phyloP scores from a whole-genome alignment of 2,113 vertebrate genomes.

The Leptobrachium leishanense region DNA sequence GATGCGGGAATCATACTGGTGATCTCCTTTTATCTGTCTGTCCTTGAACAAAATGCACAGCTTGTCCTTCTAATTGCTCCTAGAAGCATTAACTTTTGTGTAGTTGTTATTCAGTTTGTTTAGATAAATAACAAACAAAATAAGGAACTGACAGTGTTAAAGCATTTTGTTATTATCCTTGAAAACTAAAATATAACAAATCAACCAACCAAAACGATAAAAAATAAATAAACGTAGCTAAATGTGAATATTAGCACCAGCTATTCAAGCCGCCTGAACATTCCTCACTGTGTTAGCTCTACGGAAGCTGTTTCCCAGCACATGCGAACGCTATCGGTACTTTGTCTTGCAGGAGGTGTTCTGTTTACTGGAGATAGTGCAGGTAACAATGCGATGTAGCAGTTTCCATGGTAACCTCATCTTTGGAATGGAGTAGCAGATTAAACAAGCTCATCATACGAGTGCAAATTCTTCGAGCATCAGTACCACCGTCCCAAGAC shows the following conservation, averaged over 20 bases:
- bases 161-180: neutral
- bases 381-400: slow-evolving; percentile 59
- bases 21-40: no score
- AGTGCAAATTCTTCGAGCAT: slow-evolving; percentile 61
- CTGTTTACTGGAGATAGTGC: slow-evolving; percentile 57
- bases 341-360: slow-evolving; percentile 60
- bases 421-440: slow-evolving; percentile 62
- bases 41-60: no score
- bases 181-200: slow-evolving; percentile 11
- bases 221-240: slow-evolving; percentile 11
- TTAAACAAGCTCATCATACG: slow-evolving; percentile 64
- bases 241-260: slow-evolving; percentile 35
- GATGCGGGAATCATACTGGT: no score
- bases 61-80: neutral
- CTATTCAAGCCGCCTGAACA: slow-evolving; percentile 20
- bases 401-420: slow-evolving; percentile 70
- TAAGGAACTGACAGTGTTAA: neutral
- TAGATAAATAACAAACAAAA: neutral
- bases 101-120: neutral
- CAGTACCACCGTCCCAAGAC: slow-evolving; percentile 41
- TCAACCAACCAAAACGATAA: neutral
- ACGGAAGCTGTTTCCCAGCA: slow-evolving; percentile 20
- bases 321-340: slow-evolving; percentile 33
- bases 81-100: neutral
- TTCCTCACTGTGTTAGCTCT: slow-evolving; percentile 29